phyloP scores from a whole-genome alignment of 2,888 invertebrate species.

The Oscheius sp. region DNA sequence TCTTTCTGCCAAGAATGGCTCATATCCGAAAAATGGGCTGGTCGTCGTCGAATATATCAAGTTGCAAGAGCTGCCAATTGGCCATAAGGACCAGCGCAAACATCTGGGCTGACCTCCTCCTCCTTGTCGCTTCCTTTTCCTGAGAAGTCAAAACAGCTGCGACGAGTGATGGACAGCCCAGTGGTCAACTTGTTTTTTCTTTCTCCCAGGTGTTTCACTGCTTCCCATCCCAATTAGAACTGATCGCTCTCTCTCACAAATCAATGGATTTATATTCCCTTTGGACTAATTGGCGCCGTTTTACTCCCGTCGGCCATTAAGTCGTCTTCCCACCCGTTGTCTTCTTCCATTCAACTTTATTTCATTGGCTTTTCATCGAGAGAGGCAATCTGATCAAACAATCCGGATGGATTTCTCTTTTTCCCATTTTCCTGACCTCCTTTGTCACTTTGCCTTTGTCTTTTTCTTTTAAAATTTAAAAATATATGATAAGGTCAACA shows the following conservation, averaged over 20 bases:
- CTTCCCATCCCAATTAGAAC: constrained; percentile 5
- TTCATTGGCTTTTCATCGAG: background rate
- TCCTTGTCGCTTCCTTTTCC: background rate
- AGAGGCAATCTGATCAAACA: constrained; percentile 14
- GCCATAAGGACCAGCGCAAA: background rate
- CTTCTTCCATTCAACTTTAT: constrained; percentile 10
- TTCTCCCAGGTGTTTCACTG: background rate
- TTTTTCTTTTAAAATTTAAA: no score
- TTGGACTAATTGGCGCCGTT: constrained; percentile 16
- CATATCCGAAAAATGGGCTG: background rate
- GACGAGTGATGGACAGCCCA: background rate
- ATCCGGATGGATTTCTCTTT: background rate
- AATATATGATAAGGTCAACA: constrained; percentile 6
- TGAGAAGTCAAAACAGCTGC: background rate
- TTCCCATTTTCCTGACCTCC: constrained; percentile 1
- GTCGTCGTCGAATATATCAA: background rate
- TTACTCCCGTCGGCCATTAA: constrained; percentile 17
- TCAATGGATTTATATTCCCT: background rate
- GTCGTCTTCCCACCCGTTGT: background rate
- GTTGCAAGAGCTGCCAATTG: background rate
- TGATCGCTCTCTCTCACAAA: background rate
- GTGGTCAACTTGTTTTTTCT: constrained; percentile 1
- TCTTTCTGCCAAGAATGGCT: background rate
- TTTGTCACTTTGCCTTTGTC: background rate
- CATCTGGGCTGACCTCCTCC: constrained; percentile 1